Base-by-base conservation (phyloP, 2,113 vertebrate species). In the Dipodomys spectabilis region DNA sequence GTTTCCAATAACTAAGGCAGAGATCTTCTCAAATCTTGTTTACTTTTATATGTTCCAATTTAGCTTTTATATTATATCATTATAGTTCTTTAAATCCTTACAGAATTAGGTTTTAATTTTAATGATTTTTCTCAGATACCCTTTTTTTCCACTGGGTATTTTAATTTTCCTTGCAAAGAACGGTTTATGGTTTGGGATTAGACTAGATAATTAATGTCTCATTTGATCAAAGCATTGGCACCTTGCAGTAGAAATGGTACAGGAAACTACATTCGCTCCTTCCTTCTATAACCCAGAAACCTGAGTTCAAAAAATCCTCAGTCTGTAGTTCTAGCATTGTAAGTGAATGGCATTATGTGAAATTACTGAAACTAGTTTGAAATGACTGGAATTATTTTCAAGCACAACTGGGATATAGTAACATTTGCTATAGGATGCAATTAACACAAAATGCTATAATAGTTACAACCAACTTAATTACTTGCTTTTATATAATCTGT, bases 401-500 rank as follows among this genome's bases (percentile, higher is more conserved):
- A 86, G 65, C 69, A 93, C 94, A 79, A 19, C 60, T 78, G 16
- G 39, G 28, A 67, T 91, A 91, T 39, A 64, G 25, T 82, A 92
- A 88, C 92, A 92, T 86, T 87, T 88, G 91, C 65, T 96, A 95
- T 85, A 94, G 71, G 73, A 93, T 68, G 81, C 62, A 65, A 19
- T 95, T 94, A 94, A 91, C 78, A 94, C 93, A 94, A 95, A 95
- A 88, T 45, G 60, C 45, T 82, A 78, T 75, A 60, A 72, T 39
- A 72, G 84, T 86, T 81, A 71, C 83, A 64, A 85, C 27, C 69
- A 82, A 94, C 69, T 94, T 94, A 91, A 92, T 93, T 92, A 87
- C 67, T 94, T 92, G 87, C 74, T 85, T 93, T 91, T 96, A 45
- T 32, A 93, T 89, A 78, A 94, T 92, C 74, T 91, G 57, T 95